phyloP scores from a whole-genome alignment of 35 echinoderm and acorn worm species.

The Heliocidaris erythrogramma region DNA sequence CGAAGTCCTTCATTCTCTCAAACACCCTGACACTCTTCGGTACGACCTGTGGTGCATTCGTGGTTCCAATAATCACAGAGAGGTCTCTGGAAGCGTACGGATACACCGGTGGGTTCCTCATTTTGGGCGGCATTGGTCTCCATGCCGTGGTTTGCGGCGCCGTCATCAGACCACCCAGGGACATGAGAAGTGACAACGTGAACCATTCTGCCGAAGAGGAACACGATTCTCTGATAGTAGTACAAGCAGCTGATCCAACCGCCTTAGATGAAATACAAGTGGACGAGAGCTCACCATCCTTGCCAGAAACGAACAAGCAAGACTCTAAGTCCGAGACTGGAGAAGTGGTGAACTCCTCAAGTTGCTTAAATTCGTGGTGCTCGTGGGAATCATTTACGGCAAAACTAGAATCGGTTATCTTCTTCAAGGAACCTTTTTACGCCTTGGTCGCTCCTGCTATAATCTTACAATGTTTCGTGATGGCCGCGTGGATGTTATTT shows the following conservation, averaged over 20 bases:
- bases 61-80: neutral
- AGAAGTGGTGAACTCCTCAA: neutral
- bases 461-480: neutral
- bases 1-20: slow-evolving; percentile 7
- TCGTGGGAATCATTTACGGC: neutral
- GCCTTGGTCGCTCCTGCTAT: neutral
- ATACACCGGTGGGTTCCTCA: slow-evolving; percentile 19
- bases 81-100: slow-evolving; percentile 32
- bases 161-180: neutral
- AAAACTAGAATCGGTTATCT: neutral
- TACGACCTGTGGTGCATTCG: neutral
- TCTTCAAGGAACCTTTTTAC: neutral
- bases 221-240: neutral
- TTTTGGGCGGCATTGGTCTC: neutral
- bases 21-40: slow-evolving; percentile 43
- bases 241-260: neutral
- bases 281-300: neutral
- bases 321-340: neutral
- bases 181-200: neutral
- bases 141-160: slow-evolving; percentile 10
- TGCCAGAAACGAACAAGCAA: neutral
- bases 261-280: neutral
- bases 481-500: slow-evolving; percentile 25
- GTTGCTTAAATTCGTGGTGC: neutral
- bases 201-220: neutral